phyloP scores from a whole-genome alignment of 2,113 vertebrate species.

The Sminthopsis crassicaudata region DNA sequence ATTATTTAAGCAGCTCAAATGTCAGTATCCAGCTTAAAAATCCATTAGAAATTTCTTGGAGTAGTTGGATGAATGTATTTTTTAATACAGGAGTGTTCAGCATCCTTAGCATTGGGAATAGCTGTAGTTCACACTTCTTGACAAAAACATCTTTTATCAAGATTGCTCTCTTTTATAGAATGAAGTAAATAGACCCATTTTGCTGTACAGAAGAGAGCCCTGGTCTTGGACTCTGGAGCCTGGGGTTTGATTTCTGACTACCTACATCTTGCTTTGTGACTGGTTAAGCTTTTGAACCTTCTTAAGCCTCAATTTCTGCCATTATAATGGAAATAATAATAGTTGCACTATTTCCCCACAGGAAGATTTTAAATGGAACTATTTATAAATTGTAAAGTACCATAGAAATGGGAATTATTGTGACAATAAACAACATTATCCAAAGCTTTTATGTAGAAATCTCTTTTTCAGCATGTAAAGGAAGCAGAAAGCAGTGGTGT shows the following conservation, averaged over 20 bases:
- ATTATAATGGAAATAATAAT: background rate
- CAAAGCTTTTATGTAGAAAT: slow-evolving; percentile 9
- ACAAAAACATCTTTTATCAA: background rate
- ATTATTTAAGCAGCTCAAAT: background rate
- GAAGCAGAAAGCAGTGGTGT: background rate
- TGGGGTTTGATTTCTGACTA: background rate
- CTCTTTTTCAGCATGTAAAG: slow-evolving; percentile 4
- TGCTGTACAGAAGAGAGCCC: background rate
- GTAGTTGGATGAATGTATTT: background rate
- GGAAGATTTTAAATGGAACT: background rate
- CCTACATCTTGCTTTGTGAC: background rate
- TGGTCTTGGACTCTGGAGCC: background rate
- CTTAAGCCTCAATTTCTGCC: background rate
- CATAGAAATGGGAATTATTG: background rate
- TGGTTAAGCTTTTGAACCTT: background rate
- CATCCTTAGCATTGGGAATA: background rate
- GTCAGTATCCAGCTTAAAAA: background rate
- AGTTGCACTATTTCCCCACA: background rate
- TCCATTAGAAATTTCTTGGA: background rate
- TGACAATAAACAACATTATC: background rate
- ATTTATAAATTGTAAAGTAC: background rate
- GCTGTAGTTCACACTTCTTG: background rate
- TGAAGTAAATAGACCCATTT: background rate
- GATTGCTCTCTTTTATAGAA: background rate
- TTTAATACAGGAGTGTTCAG: background rate